Conservation (phyloP, 2,113 vertebrate species). For the Symphodus melops region DNA sequence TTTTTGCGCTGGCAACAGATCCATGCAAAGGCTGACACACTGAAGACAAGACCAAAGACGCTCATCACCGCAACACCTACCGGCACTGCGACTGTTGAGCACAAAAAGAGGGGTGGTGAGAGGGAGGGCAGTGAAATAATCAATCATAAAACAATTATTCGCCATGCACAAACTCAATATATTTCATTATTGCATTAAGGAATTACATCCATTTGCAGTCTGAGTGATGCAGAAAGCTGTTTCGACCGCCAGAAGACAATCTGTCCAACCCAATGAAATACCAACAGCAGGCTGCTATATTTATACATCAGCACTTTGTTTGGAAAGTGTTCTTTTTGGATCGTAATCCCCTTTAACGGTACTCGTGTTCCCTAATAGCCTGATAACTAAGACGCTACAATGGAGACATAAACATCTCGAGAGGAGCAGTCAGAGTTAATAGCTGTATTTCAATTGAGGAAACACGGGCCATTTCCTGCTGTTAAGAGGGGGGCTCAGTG, state of each 20-base stretch:
- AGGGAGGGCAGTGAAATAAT: conserved; percentile 1
- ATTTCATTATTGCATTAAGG: background rate
- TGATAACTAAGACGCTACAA: background rate
- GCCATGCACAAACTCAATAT: background rate
- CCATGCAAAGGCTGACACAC: conserved; percentile 95
- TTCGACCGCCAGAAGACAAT: conserved; percentile 54
- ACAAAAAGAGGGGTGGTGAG: conserved; percentile 29
- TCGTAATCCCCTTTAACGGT: background rate
- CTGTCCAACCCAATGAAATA: conserved; percentile 31
- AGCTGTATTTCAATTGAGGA: conserved; percentile 24
- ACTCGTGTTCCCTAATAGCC: background rate
- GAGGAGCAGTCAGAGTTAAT: conserved; percentile 42
- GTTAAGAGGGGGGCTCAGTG: conserved; percentile 31
- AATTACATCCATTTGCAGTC: conserved; percentile 15
- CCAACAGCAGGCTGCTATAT: background rate
- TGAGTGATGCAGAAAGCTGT: conserved; percentile 33
- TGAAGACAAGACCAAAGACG: conserved; percentile 96
- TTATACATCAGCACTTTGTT: too few relatives aligned
- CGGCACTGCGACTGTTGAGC: conserved; percentile 91
- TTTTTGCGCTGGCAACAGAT: conserved; percentile 98
- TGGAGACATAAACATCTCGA: conserved; percentile 4
- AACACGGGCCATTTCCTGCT: conserved; percentile 38
- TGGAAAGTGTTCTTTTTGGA: background rate
- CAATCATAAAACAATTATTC: background rate
- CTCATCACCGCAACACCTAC: conserved; percentile 93